Base-by-base conservation (phyloP, 2,113 vertebrate genomes). In the Leucosticte australis region DNA sequence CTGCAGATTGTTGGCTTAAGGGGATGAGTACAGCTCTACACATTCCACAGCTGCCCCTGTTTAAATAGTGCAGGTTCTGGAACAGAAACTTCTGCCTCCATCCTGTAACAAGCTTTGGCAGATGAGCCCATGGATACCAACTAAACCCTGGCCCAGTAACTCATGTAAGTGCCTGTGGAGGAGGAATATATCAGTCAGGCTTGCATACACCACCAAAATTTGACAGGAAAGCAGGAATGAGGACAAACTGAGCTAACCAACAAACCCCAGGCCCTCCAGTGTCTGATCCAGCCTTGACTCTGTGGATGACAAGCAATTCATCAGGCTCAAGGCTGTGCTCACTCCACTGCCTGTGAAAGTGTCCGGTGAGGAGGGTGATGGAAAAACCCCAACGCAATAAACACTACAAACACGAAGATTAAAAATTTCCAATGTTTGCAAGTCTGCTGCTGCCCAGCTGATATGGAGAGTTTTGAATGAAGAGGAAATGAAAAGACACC, bases 401-500 rank as follows among this genome's bases (percentile, higher is more conserved):
- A 97, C 91, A 84, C 86, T 78, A 96, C 91, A 87, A 94, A 95
- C 71, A 89, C 3, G 2, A 77, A 97, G 96, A 97, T 97, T 89
- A 95, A 84, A 91, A 83, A 89, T 81, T 88, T 95, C 75, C 80
- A 94, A 39, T 91, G 96, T 97, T 95, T 86, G 89, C 79, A 80
- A 96, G 96, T 69, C 88, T 89, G 93, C 87, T 70, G 92, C 78
- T 95, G 85, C 89, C 89, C 89, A 85, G 84, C 90, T 95, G 97
- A 97, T 97, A 96, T 0, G 62, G 86, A 83, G 88, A 70, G 82
- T 62, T 96, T 62, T 96, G 86, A 96, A 97, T 94, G 83, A 92
- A 96, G 49, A 97, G 97, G 97, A 97, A 97, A 97, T 97, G 96
- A 97, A 97, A 96, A 96, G 95, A 95, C 95, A 89, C 94, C 89